These are phyloP conservation scores for Sebastes vulpes DNA, from an alignment of 2,797 vertebrate species.

Conservation along the genomic window DNA sequence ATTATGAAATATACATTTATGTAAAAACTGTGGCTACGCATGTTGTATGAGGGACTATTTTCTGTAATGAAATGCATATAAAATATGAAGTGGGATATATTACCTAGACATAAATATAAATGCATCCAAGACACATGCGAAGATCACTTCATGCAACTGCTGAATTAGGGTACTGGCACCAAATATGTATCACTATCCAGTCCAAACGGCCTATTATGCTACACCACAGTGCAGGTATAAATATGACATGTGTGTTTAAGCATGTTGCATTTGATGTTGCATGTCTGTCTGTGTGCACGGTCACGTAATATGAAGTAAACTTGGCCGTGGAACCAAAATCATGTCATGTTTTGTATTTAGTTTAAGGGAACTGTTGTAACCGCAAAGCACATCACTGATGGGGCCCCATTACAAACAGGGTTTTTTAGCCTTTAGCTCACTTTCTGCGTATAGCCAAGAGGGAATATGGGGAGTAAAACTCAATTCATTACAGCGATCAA, in stretches of 20 bases:
- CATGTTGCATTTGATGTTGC: background rate
- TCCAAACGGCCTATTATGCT: background rate
- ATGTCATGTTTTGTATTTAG: background rate
- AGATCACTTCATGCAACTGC: background rate
- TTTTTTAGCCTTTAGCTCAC: background rate
- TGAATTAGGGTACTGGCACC: background rate
- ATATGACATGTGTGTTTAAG: background rate
- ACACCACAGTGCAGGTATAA: background rate
- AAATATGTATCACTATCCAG: background rate
- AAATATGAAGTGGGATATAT: too few species aligned
- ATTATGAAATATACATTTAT: too few species aligned
- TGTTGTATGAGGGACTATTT: too few species aligned
- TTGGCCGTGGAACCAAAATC: background rate
- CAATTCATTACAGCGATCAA: slow-evolving; percentile 53
- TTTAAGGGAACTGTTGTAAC: background rate
- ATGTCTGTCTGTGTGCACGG: background rate
- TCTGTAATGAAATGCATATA: too few species aligned
- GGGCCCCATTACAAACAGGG: background rate
- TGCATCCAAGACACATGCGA: background rate
- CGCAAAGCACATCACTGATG: background rate
- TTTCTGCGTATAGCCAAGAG: background rate
- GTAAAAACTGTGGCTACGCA: too few species aligned
- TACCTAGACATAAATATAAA: too few species aligned
- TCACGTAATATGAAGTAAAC: background rate
- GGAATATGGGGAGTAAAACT: slow-evolving; percentile 15